Evolutionary conservation across 2,113 vertebrate species (phyloP).

Genomic region (Ptilorrhoa leucosticta): DNA sequence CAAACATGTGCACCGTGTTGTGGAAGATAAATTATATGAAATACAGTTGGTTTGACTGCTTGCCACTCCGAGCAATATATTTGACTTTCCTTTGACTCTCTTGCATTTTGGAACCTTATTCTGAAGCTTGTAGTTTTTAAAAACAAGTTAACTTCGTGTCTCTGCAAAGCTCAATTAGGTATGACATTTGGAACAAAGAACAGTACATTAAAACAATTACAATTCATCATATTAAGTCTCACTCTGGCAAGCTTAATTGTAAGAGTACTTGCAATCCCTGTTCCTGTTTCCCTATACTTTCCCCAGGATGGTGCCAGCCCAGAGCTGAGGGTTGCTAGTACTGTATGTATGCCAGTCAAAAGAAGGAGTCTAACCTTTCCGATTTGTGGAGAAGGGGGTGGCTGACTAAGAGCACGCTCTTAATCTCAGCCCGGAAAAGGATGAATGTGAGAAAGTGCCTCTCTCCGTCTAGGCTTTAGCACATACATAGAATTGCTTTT

Average conservation of each 20-base stretch:
- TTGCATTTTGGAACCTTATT: background rate
- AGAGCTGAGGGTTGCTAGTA: background rate
- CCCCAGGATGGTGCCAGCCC: background rate
- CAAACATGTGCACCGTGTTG: background rate
- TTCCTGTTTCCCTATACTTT: background rate
- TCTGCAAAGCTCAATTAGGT: background rate
- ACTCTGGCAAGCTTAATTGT: background rate
- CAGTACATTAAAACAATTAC: background rate
- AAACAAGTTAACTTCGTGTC: background rate
- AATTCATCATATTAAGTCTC: background rate
- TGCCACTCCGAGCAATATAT: background rate
- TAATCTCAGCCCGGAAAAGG: background rate
- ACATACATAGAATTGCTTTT: background rate
- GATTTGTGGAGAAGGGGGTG: background rate
- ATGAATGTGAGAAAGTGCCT: conserved; percentile 20
- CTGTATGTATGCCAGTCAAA: background rate
- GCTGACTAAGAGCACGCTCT: background rate
- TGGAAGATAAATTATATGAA: background rate
- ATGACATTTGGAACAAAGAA: background rate
- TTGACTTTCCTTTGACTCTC: background rate
- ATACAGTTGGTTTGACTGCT: background rate
- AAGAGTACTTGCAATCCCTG: background rate
- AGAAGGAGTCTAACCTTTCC: background rate
- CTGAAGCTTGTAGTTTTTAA: background rate
- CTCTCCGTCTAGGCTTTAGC: background rate